Base-by-base conservation (phyloP, 1,140 invertebrate genomes). In the Aradophagus sp. region DNA sequence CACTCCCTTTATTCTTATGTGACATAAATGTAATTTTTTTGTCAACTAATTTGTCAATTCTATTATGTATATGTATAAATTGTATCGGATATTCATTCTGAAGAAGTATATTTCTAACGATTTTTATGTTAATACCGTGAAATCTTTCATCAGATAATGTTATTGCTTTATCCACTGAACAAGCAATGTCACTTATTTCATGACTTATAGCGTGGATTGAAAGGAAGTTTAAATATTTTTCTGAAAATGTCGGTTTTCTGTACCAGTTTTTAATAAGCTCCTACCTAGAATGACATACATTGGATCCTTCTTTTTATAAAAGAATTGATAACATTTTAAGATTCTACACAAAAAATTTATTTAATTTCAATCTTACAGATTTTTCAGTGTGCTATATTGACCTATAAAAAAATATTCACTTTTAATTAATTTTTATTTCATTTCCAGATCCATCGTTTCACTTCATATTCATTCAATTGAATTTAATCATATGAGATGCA, bases 191-290 rank as follows among this genome's bases (percentile, higher is more conserved):
- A 16, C 31, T 53, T 15, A 63, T 63, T 19, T 63, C 53, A n/a
- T 52, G 31, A 26, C 29, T 10, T 3, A 20, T 14, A 12, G 59
- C 36, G 26, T 63, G 59, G 17, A 36, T 63, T 10, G 59, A 63
- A 1, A 31, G 16, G 14, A 13, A 63, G 8, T 63, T 63, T 0
- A 63, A 6, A 42, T 42, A 42, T 42, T 47, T 53, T 6, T 23
- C 36, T 0, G 59, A 63, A 16, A 2, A 16, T 5, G 47, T 62
- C 5, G 5, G 14, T 44, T 62, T 62, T 2, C 11, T 3, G 23
- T 42, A 63, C 59, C 50, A 65, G 23, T 65, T 55, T 10, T 48
- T 55, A 29, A 38, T 26, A 15, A 65, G 8, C n/a, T 23, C n/a
- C n/a, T n/a, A n/a, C n/a, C n/a, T n/a, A n/a, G n/a, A n/a, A n/a